Conservation (phyloP, 2,888 invertebrate species). For the Germaria angustata region DNA sequence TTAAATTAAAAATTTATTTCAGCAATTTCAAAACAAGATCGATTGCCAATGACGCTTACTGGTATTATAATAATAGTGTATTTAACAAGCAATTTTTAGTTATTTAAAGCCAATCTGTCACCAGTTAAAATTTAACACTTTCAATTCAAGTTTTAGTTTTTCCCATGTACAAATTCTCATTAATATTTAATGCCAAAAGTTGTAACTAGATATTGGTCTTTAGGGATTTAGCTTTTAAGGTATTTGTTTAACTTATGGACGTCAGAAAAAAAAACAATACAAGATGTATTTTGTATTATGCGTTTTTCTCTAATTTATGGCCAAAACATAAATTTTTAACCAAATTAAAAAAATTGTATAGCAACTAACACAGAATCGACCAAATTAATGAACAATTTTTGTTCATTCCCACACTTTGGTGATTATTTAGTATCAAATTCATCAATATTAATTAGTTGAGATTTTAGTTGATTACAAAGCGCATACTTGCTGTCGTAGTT, state of each 20-base stretch:
- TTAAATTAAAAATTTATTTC: too few relatives aligned
- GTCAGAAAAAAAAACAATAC: neutral
- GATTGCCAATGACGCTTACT: too few relatives aligned
- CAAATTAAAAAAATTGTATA: slow-evolving; percentile 25
- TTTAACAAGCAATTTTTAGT: too few relatives aligned
- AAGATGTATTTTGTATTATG: neutral
- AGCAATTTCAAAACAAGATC: too few relatives aligned
- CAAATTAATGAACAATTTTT: slow-evolving; percentile 57
- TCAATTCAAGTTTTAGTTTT: neutral
- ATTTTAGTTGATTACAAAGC: slow-evolving; percentile 39
- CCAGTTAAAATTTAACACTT: neutral
- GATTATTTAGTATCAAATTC: slow-evolving; percentile 42
- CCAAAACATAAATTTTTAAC: slow-evolving; percentile 53
- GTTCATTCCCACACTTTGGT: slow-evolving; percentile 60
- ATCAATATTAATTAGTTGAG: slow-evolving; percentile 57
- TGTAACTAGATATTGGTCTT: slow-evolving; percentile 38
- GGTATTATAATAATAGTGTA: too few relatives aligned
- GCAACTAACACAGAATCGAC: slow-evolving; percentile 7
- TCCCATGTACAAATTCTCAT: neutral
- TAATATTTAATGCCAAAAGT: neutral
- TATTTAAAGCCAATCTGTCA: neutral
- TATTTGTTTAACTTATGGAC: neutral
- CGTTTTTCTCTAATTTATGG: slow-evolving; percentile 24
- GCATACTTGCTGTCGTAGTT: neutral
- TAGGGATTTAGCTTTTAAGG: slow-evolving; percentile 36